Base-by-base conservation (phyloP, 2,888 invertebrate genomes). In the Parnassius glacialis region DNA sequence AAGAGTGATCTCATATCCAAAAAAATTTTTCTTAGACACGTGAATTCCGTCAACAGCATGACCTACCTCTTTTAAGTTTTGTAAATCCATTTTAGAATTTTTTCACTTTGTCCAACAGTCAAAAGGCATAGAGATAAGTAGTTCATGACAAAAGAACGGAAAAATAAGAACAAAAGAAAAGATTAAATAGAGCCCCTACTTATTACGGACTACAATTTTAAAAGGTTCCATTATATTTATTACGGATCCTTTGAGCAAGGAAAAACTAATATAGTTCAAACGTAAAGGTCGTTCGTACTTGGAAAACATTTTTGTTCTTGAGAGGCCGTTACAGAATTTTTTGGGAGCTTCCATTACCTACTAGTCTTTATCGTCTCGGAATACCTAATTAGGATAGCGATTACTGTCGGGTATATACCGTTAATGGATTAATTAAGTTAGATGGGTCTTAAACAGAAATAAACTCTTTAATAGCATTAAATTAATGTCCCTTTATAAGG, bases 211-310 rank as follows among this genome's bases (percentile, higher is more conserved):
- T 43, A 56, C 50, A 10, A 12, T 48, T 62, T 54, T 62, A 44
- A 59, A 59, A 62, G 58, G 16, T 43, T 48, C 62, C 50, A 59
- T 59, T 62, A 62, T 55, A 55, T 51, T 44, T 59, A 62, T 62
- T 62, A 54, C 7, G 58, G 41, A 54, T 48, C 62, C 51, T 59
- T 62, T 62, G 62, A 59, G 50, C 43, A 45, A n/a, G 43, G 20
- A 16, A 48, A 62, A 58, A 62, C 54, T 51, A 61, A 61, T 58
- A 58, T 45, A 62, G 54, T 55, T 45, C 41, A 5, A 45, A 51
- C 53, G 50, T 62, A 47, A 54, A 16, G 45, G 25, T 58, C 51
- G 34, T 41, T 47, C 16, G 52, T 45, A 9, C 52, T 44, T 11
- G 12, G 45, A 20, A 41, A 44, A 13, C 43, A 43, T 10, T 25